Conservation (phyloP, 2,797 vertebrate species). For the Garrulus glandarius region DNA sequence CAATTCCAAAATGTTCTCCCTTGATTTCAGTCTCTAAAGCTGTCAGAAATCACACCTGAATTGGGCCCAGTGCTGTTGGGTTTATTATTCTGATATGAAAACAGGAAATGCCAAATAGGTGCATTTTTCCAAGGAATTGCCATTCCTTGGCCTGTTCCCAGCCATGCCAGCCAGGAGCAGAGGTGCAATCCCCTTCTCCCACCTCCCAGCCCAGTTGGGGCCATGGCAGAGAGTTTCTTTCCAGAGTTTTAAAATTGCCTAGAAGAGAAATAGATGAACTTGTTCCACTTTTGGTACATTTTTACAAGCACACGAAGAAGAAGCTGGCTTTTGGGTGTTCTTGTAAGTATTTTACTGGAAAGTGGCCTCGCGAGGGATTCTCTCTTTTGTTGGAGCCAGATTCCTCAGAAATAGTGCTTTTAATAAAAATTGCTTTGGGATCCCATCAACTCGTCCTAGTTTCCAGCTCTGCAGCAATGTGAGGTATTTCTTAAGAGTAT, state of each 20-base stretch:
- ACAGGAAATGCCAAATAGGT: background rate
- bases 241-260: background rate
- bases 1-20: background rate
- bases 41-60: background rate
- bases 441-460: background rate
- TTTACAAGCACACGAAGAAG: background rate
- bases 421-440: conserved; percentile 9
- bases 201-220: background rate
- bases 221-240: background rate
- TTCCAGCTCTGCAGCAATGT: background rate
- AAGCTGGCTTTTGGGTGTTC: conserved; percentile 3
- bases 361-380: background rate
- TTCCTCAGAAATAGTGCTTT: background rate
- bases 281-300: background rate
- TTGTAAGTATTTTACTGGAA: conserved; percentile 42
- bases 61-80: accelerated
- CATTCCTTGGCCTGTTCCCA: background rate
- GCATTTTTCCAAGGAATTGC: background rate
- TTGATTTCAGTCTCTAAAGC: background rate
- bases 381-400: background rate
- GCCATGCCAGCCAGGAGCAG: background rate
- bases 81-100: background rate
- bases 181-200: background rate
- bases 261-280: background rate
- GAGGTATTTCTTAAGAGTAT: background rate